phyloP scores from a whole-genome alignment of 2,888 invertebrate species.

The Gnatocerus cornutus region DNA sequence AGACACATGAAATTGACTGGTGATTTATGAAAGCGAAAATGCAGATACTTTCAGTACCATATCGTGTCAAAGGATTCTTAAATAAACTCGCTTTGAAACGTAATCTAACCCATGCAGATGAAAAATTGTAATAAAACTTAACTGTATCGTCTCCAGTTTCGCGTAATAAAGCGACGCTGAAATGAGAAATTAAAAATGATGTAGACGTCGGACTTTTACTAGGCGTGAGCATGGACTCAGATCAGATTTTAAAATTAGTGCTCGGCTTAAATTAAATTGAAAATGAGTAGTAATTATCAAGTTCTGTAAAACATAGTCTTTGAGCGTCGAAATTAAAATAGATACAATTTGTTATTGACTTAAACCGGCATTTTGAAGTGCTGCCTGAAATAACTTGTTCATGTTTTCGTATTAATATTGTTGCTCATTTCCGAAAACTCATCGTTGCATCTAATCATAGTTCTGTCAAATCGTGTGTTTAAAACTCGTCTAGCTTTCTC shows the following conservation, averaged over 20 bases:
- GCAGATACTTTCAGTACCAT: too few species aligned
- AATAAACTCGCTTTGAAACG: slow-evolving; percentile 1
- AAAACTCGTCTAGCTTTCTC: slow-evolving; percentile 44
- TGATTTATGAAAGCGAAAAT: slow-evolving; percentile 34
- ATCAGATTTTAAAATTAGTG: slow-evolving; percentile 19
- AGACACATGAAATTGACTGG: slow-evolving; percentile 40
- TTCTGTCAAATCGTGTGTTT: slow-evolving; percentile 40
- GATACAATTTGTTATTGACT: background rate
- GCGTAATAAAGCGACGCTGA: slow-evolving; percentile 17
- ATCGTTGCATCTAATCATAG: slow-evolving; percentile 33
- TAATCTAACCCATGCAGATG: slow-evolving; percentile 4
- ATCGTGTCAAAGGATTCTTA: background rate
- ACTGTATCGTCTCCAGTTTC: slow-evolving; percentile 25
- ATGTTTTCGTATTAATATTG: background rate
- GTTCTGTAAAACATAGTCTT: slow-evolving; percentile 4
- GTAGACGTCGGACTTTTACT: slow-evolving; percentile 1
- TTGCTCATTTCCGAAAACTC: slow-evolving; percentile 23
- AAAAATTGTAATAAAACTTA: slow-evolving; percentile 28
- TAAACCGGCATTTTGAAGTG: background rate
- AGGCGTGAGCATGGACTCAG: background rate
- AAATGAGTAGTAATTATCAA: background rate
- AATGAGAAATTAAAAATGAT: slow-evolving; percentile 29
- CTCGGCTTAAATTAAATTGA: slow-evolving; percentile 1
- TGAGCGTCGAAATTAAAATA: background rate
- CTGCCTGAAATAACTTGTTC: background rate